Evolutionary conservation across 53 echinoderm and acorn worm genomes (phyloP).

Genomic region (Arbacia lixula): DNA sequence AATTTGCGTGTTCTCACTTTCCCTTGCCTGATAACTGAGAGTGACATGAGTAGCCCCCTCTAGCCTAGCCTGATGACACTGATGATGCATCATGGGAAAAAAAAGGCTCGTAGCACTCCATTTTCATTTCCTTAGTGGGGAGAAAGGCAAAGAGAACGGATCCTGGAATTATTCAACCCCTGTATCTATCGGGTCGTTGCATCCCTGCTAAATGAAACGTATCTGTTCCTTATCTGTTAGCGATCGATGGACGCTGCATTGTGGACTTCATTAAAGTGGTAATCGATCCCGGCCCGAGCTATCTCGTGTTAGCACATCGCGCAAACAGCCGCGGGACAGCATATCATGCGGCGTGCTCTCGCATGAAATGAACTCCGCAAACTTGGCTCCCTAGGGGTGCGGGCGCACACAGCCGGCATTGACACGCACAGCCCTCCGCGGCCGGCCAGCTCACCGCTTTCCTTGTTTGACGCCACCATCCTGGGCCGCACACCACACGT

Average conservation of each 20-base stretch:
- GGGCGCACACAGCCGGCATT: not conserved
- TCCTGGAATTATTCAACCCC: constrained; percentile 34
- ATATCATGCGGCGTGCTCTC: constrained; percentile 37
- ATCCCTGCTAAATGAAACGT: constrained; percentile 34
- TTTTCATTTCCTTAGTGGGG: not conserved
- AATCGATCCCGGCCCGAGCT: constrained; percentile 31
- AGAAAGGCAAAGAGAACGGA: not conserved
- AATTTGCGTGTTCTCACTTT: constrained; percentile 43
- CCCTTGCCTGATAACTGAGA: constrained; percentile 15
- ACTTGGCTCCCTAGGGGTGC: constrained; percentile 6
- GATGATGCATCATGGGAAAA: constrained; percentile 16
- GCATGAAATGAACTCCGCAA: constrained; percentile 38
- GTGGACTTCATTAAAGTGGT: constrained; percentile 51
- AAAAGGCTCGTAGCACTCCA: constrained; percentile 27
- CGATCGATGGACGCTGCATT: constrained; percentile 34
- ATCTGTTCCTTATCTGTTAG: constrained; percentile 49
- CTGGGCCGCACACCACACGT: no score
- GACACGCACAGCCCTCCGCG: not conserved
- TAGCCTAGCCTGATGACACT: constrained; percentile 4
- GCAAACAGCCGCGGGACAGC: constrained; percentile 42
- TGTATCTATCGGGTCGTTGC: constrained; percentile 49
- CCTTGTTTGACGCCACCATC: not conserved
- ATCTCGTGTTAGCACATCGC: constrained; percentile 45
- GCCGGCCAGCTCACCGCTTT: not conserved
- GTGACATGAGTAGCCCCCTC: constrained; percentile 10